Conservation (phyloP, 1,140 invertebrate genomes). For the Drosophila kikkawai region DNA sequence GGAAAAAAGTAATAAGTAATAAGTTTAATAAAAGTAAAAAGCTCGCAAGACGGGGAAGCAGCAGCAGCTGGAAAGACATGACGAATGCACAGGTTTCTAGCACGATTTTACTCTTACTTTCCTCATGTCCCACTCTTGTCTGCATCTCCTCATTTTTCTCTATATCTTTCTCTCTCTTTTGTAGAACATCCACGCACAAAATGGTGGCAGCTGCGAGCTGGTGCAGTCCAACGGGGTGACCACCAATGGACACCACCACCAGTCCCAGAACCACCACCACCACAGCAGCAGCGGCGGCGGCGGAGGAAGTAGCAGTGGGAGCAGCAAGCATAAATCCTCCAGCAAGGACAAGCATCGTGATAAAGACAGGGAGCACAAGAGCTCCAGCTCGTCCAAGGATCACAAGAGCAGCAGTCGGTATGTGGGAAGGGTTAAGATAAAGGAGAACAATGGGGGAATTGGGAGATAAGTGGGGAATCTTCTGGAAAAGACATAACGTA, state of each 20-base stretch:
- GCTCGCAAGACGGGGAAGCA: background rate
- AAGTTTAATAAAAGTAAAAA: background rate
- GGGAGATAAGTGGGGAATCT: background rate
- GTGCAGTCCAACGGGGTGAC: slow-evolving; percentile 84
- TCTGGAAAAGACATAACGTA: background rate
- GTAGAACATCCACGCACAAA: slow-evolving; percentile 77
- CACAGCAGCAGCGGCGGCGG: slow-evolving; percentile 86
- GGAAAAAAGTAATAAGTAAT: background rate
- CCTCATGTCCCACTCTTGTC: slow-evolving; percentile 10
- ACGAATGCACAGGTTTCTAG: slow-evolving; percentile 30
- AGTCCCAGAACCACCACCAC: slow-evolving; percentile 67
- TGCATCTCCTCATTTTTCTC: background rate
- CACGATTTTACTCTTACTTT: slow-evolving; percentile 14
- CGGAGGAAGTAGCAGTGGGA: slow-evolving; percentile 86
- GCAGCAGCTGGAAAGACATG: slow-evolving; percentile 1
- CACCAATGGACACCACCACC: slow-evolving; percentile 86
- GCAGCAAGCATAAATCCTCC: slow-evolving; percentile 88
- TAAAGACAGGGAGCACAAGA: slow-evolving; percentile 85
- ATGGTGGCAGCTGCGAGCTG: slow-evolving; percentile 74
- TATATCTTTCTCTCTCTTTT: background rate
- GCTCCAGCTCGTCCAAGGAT: slow-evolving; percentile 74
- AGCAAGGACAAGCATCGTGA: slow-evolving; percentile 86
- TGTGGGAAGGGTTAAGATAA: background rate
- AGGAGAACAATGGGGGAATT: background rate
- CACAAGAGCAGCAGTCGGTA: slow-evolving; percentile 85